Percentiles rank a stretch among this genome's conserved stretches.
Conservation (phyloP, 2,888 invertebrate genomes). For the Acanthosoma haemorrhoidale region DNA sequence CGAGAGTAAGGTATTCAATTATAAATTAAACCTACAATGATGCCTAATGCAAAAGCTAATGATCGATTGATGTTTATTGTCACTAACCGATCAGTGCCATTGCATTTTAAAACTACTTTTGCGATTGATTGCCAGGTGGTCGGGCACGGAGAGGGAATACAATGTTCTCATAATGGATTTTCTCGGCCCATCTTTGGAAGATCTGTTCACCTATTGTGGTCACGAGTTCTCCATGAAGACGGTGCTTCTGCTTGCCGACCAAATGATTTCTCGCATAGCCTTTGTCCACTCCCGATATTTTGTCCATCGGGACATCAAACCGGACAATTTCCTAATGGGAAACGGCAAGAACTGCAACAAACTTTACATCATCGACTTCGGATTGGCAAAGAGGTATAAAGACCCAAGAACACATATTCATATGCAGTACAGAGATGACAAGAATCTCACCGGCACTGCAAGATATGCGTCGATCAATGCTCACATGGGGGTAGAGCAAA, state of each 20-base stretch:
- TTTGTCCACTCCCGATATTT: slow-evolving; percentile 98
- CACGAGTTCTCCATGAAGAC: slow-evolving; percentile 99
- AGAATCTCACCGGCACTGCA: slow-evolving; percentile 90
- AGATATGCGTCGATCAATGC: slow-evolving; percentile 99
- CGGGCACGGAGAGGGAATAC: slow-evolving; percentile 92
- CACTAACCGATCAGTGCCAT: too few relatives aligned
- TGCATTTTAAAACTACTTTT: too few relatives aligned
- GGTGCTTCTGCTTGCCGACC: slow-evolving; percentile 97
- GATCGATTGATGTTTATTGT: too few relatives aligned
- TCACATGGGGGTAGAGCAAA: slow-evolving; percentile 95
- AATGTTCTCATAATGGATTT: slow-evolving; percentile 99
- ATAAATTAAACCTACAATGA: too few relatives aligned
- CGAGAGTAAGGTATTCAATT: slow-evolving; percentile 75
- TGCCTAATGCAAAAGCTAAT: too few relatives aligned
- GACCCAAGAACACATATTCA: slow-evolving; percentile 88
- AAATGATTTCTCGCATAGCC: slow-evolving; percentile 92
- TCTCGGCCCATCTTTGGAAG: slow-evolving; percentile 94
- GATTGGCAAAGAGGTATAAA: slow-evolving; percentile 96
- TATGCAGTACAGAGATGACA: slow-evolving; percentile 94
- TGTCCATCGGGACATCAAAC: slow-evolving; percentile 97
- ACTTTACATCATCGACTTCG: slow-evolving; percentile 98
- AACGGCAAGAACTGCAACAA: slow-evolving; percentile 97
- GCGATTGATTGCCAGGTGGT: slow-evolving; percentile 64
- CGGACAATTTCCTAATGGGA: slow-evolving; percentile 98
- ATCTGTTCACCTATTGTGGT: slow-evolving; percentile 98